Evolutionary conservation across 2,113 vertebrate species (phyloP), one percentile per base, ranked within the genome.

Genomic region (Colinus virginianus): DNA sequence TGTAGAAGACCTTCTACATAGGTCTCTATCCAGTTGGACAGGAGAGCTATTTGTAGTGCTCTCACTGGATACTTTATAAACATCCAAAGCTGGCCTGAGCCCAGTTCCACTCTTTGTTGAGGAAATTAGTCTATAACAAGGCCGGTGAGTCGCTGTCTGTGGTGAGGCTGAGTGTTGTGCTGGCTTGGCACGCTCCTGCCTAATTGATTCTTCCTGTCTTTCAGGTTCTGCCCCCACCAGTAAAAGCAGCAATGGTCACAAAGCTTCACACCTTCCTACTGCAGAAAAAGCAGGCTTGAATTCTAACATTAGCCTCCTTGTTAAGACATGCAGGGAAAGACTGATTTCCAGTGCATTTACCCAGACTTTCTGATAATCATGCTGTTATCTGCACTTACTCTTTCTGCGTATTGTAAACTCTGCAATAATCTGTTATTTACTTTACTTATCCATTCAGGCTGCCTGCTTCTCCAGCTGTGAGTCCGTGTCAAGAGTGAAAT

Each of bases 91-190:
- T 90, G 90, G 81, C 81, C 81, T 66, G 42, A 89, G 59, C 61
- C 85, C 68, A 90, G 58, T 58, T 79, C 45, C 18, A 42, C n/a
- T 63, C 48, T 89, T 80, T 55, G 49, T 26, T 23, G 25, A 77
- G 92, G 76, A 95, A 94, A 95, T 90, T 55, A 88, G 23, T 80
- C 90, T 78, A 86, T 91, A 83, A 94, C 89, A 75, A 86, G 51
- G 38, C 68, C 38, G 22, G 40, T 96, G 90, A 96, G 3, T 93
- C 90, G 94, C 6, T 2, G 13, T 32, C 51, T 71, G 68, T 51
- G 82, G 93, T 71, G 48, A 94, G 42, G 25, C 64, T 48, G 48
- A 4, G 11, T 1, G 14, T 42, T 82, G 71, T 74, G 95, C 87
- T 85, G 94, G 59, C 34, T 94, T 90, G 79, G 79, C 61, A 67